Conservation (phyloP, 1,140 invertebrate species). For the Lasioglossum baleicum region DNA sequence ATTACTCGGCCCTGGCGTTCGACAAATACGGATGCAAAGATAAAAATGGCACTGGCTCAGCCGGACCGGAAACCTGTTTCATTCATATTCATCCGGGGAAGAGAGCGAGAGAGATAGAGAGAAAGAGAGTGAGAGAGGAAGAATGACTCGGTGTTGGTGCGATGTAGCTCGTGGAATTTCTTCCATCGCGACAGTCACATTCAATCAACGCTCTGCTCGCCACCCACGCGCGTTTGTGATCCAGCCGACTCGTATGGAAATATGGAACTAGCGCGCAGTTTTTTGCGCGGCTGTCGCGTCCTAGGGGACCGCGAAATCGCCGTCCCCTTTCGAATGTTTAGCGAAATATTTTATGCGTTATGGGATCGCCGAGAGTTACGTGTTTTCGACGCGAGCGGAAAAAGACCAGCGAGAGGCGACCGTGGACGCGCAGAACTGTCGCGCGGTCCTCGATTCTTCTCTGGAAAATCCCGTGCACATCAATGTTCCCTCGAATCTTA, state of each 20-base stretch:
- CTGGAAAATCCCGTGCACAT: too few relatives aligned
- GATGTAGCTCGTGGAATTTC: conserved; percentile 60
- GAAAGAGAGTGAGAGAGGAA: too few relatives aligned
- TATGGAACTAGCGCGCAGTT: conserved; percentile 26
- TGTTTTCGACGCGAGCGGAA: background rate
- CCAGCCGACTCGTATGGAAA: conserved; percentile 32
- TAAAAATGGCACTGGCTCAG: conserved; percentile 60
- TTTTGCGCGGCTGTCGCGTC: conserved; percentile 23
- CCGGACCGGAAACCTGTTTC: conserved; percentile 65
- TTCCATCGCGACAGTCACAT: conserved; percentile 66
- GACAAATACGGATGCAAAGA: conserved; percentile 63
- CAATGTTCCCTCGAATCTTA: too few relatives aligned
- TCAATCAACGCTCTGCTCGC: conserved; percentile 56
- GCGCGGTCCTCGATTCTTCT: too few relatives aligned
- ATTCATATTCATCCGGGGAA: conserved; percentile 65
- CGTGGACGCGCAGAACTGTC: too few relatives aligned
- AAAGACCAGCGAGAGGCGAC: background rate
- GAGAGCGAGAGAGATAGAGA: too few relatives aligned
- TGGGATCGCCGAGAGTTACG: conserved; percentile 46
- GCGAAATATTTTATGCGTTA: conserved; percentile 56
- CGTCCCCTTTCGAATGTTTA: conserved; percentile 50
- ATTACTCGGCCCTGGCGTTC: conserved; percentile 56
- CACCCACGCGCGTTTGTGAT: background rate
- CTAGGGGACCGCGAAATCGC: conserved; percentile 26
- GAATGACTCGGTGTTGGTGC: conserved; percentile 40